These are phyloP conservation scores for Atherinomorus stipes DNA, from an alignment of 2,113 vertebrate genomes.

Conservation along the genomic window DNA sequence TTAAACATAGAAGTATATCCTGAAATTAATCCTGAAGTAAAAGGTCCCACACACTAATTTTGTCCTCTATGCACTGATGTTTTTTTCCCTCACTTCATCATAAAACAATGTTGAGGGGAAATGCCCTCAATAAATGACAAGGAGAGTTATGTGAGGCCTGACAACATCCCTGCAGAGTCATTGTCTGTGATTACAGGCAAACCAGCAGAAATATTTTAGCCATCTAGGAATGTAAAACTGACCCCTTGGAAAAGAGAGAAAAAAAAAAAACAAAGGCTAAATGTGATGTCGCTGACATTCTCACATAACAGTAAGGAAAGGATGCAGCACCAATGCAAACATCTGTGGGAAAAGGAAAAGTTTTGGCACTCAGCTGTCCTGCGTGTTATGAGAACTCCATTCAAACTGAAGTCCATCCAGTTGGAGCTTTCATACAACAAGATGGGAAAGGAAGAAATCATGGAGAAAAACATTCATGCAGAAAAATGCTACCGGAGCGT, in stretches of 20 bases:
- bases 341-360: neutral
- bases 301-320: neutral
- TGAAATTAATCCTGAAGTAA: neutral
- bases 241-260: conserved; percentile 2
- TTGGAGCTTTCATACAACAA: neutral
- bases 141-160: neutral
- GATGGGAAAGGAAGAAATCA: too few relatives aligned
- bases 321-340: neutral
- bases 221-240: conserved; percentile 1
- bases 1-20: neutral
- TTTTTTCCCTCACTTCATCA: neutral
- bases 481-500: neutral
- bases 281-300: too few relatives aligned
- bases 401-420: conserved; percentile 32
- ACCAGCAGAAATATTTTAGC: neutral
- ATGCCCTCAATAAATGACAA: conserved; percentile 15
- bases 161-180: conserved; percentile 14
- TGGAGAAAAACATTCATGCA: neutral
- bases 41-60: neutral
- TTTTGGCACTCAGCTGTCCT: neutral
- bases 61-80: neutral
- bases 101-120: neutral
- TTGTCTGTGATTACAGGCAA: neutral
- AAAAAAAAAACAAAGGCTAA: too few relatives aligned
- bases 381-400: conserved; percentile 10